Evolutionary conservation across 2,113 vertebrate species (phyloP).

Genomic region (Oryzias woworae): DNA sequence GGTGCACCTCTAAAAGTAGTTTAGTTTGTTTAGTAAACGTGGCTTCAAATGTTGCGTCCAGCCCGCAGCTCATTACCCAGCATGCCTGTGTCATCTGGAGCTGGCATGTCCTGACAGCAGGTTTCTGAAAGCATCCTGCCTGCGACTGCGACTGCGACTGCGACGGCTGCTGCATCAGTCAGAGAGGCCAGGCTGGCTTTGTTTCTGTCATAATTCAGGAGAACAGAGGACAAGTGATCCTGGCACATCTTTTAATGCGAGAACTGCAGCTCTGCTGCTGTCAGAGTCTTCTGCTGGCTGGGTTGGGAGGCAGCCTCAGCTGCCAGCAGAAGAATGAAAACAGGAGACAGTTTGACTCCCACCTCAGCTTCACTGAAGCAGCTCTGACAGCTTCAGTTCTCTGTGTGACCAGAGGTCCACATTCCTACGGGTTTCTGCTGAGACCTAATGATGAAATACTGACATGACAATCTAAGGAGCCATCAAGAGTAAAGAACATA

Average conservation of each 20-base stretch:
- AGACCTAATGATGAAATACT: no score
- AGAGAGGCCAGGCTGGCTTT: slow-evolving; percentile 11
- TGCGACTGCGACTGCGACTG: slow-evolving; percentile 5
- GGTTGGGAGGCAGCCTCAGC: slow-evolving; percentile 17
- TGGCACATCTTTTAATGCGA: slow-evolving; percentile 30
- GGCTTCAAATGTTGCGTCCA: background rate
- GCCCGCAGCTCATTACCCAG: slow-evolving; percentile 18
- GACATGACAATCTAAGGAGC: no score
- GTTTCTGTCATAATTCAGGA: slow-evolving; percentile 81
- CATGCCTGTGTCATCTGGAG: background rate
- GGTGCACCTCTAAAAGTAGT: no score
- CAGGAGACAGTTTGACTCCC: background rate
- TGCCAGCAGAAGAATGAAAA: slow-evolving; percentile 10
- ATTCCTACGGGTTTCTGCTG: no score
- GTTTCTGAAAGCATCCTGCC: slow-evolving; percentile 19
- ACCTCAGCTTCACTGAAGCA: no score
- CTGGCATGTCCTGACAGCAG: slow-evolving; percentile 2
- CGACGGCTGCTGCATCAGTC: slow-evolving; percentile 16
- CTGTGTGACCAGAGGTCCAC: no score
- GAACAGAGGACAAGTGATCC: slow-evolving; percentile 60
- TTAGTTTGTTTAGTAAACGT: no score
- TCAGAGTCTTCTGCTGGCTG: slow-evolving; percentile 32
- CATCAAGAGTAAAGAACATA: no score
- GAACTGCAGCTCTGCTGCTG: slow-evolving; percentile 8
- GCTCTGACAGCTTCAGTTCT: no score